A percentile compares a stretch with the other conserved stretches of the same genome.
These are phyloP conservation scores for Andrena cerasifolii DNA, from an alignment of 1,140 invertebrate species.

Conservation along the genomic window DNA sequence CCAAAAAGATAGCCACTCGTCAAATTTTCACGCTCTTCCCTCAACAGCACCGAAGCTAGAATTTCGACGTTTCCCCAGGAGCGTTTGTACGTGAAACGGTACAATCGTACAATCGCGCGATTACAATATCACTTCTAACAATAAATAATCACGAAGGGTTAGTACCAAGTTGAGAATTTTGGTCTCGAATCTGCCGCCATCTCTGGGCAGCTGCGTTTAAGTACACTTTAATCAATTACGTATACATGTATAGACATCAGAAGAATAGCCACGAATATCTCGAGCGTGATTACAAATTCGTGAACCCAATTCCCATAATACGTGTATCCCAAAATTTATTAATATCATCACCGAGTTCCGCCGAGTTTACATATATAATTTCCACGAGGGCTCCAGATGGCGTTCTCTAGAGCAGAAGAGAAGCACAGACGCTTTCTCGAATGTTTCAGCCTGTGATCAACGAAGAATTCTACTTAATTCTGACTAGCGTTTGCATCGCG, in stretches of 20 bases:
- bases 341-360: background rate
- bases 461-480: no score
- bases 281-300: conserved; percentile 18
- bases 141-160: conserved; percentile 16
- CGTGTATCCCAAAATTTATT: no score
- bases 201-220: conserved; percentile 26
- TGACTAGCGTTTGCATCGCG: background rate
- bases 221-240: conserved; percentile 59
- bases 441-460: no score
- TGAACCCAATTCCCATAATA: background rate
- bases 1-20: background rate
- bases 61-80: background rate
- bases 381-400: no score
- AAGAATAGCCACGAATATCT: conserved; percentile 19
- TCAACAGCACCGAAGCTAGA: background rate
- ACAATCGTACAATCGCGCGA: background rate
- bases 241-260: conserved; percentile 29
- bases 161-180: conserved; percentile 51
- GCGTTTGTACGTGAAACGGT: background rate
- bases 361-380: no score
- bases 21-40: background rate
- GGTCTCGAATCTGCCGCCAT: conserved; percentile 38
- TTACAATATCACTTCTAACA: no score
- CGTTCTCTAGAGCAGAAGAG: no score
- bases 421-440: no score